Conservation (phyloP, 2,797 vertebrate species). For the Danionella dracula region DNA sequence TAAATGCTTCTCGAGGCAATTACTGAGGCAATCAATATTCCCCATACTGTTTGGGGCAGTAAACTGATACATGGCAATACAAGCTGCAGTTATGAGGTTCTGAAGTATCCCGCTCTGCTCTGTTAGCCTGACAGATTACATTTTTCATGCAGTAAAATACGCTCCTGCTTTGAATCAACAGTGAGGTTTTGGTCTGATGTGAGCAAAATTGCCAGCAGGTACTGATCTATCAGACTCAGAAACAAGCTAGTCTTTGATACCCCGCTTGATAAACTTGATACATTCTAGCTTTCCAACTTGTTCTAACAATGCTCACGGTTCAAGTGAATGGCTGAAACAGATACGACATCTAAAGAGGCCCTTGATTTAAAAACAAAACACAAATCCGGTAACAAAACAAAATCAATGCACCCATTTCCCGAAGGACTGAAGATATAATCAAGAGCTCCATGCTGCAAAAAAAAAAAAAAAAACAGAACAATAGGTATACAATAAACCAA, state of each 20-base stretch:
- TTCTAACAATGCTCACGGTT: background rate
- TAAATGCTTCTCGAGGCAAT: constrained; percentile 54
- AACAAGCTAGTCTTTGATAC: background rate
- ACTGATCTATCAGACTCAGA: background rate
- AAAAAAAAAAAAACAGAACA: no score
- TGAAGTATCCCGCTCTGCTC: constrained; percentile 53
- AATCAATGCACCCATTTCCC: constrained; percentile 11
- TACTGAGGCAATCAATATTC: constrained; percentile 66
- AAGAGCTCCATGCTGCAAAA: background rate
- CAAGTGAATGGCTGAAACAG: background rate
- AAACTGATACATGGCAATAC: constrained; percentile 53
- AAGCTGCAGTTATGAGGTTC: constrained; percentile 57
- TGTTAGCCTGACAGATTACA: constrained; percentile 62
- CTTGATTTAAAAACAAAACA: constrained; percentile 9
- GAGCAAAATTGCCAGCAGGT: background rate
- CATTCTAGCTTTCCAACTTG: no score
- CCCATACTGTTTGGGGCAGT: constrained; percentile 53
- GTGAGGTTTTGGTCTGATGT: background rate
- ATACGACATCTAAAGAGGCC: background rate
- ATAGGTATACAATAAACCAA: no score
- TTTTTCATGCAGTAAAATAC: constrained; percentile 40
- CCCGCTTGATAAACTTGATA: no score
- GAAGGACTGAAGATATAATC: background rate
- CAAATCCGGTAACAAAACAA: background rate
- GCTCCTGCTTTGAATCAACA: constrained; percentile 1